Percentiles rank a stretch among this genome's conserved stretches.
These are phyloP conservation scores for Camelus bactrianus DNA, from an alignment of 2,113 vertebrate species.

Conservation along the genomic window DNA sequence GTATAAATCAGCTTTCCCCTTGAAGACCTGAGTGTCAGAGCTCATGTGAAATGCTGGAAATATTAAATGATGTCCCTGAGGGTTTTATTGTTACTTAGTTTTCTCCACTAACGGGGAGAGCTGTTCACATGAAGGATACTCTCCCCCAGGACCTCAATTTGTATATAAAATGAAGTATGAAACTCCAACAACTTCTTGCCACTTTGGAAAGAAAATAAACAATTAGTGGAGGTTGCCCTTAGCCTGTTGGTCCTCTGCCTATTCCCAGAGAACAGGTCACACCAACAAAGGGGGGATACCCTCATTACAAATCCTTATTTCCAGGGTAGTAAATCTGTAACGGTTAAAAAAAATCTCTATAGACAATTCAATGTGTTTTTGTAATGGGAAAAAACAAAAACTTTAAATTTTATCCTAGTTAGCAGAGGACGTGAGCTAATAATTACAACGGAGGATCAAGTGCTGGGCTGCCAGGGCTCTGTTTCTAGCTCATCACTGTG, in stretches of 20 bases:
- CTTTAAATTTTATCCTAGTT: background rate
- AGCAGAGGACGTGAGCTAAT: background rate
- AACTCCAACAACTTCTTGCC: constrained; percentile 53
- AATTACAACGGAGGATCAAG: background rate
- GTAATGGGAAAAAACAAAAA: background rate
- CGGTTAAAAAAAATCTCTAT: background rate
- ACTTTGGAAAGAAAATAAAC: constrained; percentile 62
- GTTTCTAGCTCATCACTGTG: background rate
- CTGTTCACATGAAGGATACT: constrained; percentile 74
- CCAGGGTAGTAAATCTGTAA: background rate
- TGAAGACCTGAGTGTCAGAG: constrained; percentile 74
- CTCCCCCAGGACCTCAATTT: constrained; percentile 68
- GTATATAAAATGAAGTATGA: constrained; percentile 61
- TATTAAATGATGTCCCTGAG: constrained; percentile 84
- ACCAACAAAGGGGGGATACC: background rate
- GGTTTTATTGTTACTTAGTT: constrained; percentile 79
- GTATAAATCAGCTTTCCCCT: constrained; percentile 85
- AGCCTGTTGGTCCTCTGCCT: background rate
- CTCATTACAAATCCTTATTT: background rate
- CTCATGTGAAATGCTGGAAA: constrained; percentile 82
- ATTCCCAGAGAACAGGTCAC: background rate
- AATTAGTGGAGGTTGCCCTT: constrained; percentile 59
- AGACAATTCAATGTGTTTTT: background rate
- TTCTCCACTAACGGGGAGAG: constrained; percentile 77
- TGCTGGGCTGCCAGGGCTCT: background rate